A percentile compares a stretch with the other conserved stretches of the same genome.
Evolutionary conservation across 2,797 vertebrate species (phyloP).

Genomic region (Tragopan temminckii): DNA sequence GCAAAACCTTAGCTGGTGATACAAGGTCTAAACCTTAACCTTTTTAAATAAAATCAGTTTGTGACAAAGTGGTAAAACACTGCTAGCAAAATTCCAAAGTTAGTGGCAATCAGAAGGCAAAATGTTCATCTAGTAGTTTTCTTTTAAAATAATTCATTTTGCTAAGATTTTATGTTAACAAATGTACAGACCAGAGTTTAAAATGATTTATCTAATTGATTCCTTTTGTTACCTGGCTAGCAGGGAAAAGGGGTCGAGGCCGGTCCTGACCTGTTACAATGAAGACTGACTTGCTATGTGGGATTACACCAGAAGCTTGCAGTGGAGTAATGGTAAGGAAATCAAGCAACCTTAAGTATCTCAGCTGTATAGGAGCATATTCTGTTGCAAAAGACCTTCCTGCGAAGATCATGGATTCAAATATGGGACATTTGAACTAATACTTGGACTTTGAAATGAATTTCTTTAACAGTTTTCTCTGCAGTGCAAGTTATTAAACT

Average conservation of each 20-base stretch:
- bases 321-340: slow-evolving; percentile 94
- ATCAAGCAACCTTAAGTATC: slow-evolving; percentile 91
- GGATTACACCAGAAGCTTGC: slow-evolving; percentile 93
- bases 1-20: slow-evolving; percentile 54
- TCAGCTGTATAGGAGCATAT: slow-evolving; percentile 93
- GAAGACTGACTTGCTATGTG: slow-evolving; percentile 95
- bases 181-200: slow-evolving; percentile 84
- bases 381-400: slow-evolving; percentile 89
- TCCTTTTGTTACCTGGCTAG: slow-evolving; percentile 99
- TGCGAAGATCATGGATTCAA: slow-evolving; percentile 89
- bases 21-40: slow-evolving; percentile 69
- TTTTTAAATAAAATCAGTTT: slow-evolving; percentile 82
- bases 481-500: slow-evolving; percentile 91
- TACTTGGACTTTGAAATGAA: slow-evolving; percentile 90
- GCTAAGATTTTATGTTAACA: slow-evolving; percentile 80
- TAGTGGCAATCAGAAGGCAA: slow-evolving; percentile 77
- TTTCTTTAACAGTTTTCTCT: slow-evolving; percentile 90
- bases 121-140: slow-evolving; percentile 74
- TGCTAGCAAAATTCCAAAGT: slow-evolving; percentile 56
- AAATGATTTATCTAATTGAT: slow-evolving; percentile 92
- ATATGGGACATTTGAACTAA: slow-evolving; percentile 89
- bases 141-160: slow-evolving; percentile 67
- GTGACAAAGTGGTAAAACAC: slow-evolving; percentile 71
- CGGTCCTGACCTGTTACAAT: slow-evolving; percentile 94
- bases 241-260: slow-evolving; percentile 96